Base-by-base conservation (phyloP, 2,113 vertebrate genomes). In the Nibea albiflora region DNA sequence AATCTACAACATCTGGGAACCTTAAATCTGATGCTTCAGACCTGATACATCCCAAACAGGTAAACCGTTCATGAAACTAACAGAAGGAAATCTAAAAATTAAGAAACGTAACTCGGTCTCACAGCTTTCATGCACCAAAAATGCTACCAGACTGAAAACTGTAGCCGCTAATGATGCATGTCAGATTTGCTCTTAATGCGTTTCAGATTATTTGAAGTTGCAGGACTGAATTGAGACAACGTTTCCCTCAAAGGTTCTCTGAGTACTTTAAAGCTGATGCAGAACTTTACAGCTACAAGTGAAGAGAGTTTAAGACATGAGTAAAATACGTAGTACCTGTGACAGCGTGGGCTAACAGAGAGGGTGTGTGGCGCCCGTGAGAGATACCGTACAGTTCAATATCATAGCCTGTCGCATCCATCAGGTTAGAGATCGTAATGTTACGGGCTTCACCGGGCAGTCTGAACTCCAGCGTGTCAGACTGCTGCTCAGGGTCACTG, bases 301-400 rank as follows among this genome's bases (percentile, higher is more conserved):
- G 22, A 60, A 12, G 19, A 60, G 64, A 49, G 73, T 49, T 67
- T 9, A 49, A 69, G 68, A 73, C 63, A 81, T 82, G 77, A 90
- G 90, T 90, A 90, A 90, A 89, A 85, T 87, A 85, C 81, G 22
- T 73, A 90, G 90, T 95, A 95, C 95, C 95, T 95, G 95, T 95
- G 73, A 86, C 54, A 46, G 89, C 88, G 64, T 92, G 91, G 73
- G 92, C 76, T 65, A 91, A 88, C 88, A 94, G 84, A n/a, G 95
- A 91, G 62, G 93, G 75, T 64, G 93, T 94, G 73, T 86, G 94
- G 60, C 92, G 94, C 66, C 93, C 94, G 9, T 92, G 92, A 87
- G 94, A 95, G 78, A 95, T 81, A 80, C 95, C 94, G 14, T 94
- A 94, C 79, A 95, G 85, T 76, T 93, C 89, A 80, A 95, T 82